Conservation (phyloP, 2,113 vertebrate species). For the Peucedramus taeniatus region DNA sequence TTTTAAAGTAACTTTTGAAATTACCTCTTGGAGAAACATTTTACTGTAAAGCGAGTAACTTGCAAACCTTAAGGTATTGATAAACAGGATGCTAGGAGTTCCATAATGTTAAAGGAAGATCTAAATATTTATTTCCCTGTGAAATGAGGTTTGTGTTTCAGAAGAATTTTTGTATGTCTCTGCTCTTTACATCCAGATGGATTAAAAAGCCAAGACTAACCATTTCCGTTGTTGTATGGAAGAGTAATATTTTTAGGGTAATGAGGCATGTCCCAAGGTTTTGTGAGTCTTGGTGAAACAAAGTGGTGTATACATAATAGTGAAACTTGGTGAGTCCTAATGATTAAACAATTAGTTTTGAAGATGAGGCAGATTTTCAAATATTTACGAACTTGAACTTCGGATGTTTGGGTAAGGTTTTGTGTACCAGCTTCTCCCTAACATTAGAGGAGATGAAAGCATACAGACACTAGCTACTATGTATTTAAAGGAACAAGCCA, state of each 20-base stretch:
- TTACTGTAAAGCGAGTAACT: background rate
- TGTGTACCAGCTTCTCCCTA: background rate
- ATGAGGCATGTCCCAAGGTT: background rate
- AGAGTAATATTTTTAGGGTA: background rate
- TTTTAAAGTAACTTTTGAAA: background rate
- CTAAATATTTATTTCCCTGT: constrained; percentile 18
- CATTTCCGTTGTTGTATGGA: background rate
- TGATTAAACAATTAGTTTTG: background rate
- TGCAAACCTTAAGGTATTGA: background rate
- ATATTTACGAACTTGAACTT: background rate
- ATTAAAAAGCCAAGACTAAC: background rate
- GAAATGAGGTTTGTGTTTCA: background rate
- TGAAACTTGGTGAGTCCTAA: background rate
- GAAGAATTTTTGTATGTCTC: background rate
- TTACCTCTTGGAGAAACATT: background rate
- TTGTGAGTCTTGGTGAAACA: background rate
- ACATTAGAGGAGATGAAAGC: constrained; percentile 29
- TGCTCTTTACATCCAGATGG: background rate
- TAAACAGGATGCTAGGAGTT: constrained; percentile 29
- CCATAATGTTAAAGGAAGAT: background rate
- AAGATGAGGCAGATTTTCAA: background rate
- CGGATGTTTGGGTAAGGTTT: background rate
- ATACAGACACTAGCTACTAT: background rate
- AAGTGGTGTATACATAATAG: background rate
- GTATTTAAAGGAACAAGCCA: background rate